Conservation (phyloP, 2,888 invertebrate genomes). For the Callinectes sapidus region DNA sequence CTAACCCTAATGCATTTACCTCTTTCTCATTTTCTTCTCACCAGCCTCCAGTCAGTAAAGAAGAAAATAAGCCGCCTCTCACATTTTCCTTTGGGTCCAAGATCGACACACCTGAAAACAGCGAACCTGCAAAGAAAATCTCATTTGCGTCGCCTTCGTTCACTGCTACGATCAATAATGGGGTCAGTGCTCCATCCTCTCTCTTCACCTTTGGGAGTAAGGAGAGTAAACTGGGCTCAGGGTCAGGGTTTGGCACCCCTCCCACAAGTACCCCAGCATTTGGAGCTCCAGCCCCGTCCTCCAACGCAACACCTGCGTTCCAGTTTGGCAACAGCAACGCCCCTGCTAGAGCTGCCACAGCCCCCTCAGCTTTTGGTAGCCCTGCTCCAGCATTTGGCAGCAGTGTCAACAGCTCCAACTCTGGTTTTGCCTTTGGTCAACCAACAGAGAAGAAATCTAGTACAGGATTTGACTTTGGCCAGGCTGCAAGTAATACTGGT, state of each 20-base stretch:
- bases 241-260: constrained; percentile 55
- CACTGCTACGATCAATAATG: constrained; percentile 47
- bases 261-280: constrained; percentile 60
- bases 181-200: constrained; percentile 31
- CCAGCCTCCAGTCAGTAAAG: background rate
- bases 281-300: constrained; percentile 61
- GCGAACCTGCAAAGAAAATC: constrained; percentile 55
- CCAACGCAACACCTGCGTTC: constrained; percentile 54
- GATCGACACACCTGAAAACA: constrained; percentile 39
- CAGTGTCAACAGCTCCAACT: constrained; percentile 39
- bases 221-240: constrained; percentile 54
- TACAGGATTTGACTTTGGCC: constrained; percentile 68
- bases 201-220: constrained; percentile 61
- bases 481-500: constrained; percentile 60
- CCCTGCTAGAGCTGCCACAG: constrained; percentile 58
- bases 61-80: constrained; percentile 47
- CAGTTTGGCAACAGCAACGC: constrained; percentile 64
- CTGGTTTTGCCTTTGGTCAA: constrained; percentile 66
- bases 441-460: constrained; percentile 64
- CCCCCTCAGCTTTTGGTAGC: constrained; percentile 60
- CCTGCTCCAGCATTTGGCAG: constrained; percentile 58
- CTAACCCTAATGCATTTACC: constrained; percentile 20
- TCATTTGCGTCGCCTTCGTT: constrained; percentile 25
- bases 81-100: constrained; percentile 45
- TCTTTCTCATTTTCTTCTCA: constrained; percentile 48